Evolutionary conservation across 1,140 invertebrate genomes (phyloP).

Genomic region (Hylyphantes graminicola): DNA sequence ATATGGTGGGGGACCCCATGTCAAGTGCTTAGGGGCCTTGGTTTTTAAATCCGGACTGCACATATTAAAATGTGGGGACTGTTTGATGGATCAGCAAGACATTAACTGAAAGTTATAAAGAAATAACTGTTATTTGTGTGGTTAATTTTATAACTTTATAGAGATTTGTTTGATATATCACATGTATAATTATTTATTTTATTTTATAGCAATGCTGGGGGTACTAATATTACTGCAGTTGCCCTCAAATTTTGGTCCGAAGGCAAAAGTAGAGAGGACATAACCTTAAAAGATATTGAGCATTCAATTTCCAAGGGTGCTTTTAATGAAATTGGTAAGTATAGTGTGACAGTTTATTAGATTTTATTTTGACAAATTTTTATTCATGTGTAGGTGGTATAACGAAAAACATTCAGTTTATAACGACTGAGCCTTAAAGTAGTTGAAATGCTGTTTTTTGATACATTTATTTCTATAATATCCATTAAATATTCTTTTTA

Average conservation of each 20-base stretch:
- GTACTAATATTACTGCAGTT: constrained; percentile 75
- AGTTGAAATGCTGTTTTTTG: background rate
- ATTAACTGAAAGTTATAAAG: too few species aligned
- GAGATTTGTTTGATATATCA: too few species aligned
- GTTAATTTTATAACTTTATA: too few species aligned
- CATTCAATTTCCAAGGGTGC: constrained; percentile 76
- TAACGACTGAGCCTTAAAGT: background rate
- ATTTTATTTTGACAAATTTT: background rate
- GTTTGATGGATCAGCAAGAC: too few species aligned
- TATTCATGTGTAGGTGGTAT: background rate
- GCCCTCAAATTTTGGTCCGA: constrained; percentile 75
- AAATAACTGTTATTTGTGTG: too few species aligned
- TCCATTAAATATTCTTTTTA: background rate
- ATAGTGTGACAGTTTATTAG: background rate
- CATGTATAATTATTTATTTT: too few species aligned
- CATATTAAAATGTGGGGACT: too few species aligned
- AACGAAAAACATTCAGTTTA: background rate
- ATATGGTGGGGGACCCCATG: too few species aligned
- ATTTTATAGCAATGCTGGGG: constrained; percentile 80
- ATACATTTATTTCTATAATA: background rate
- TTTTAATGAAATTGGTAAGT: constrained; percentile 76
- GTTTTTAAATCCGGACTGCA: too few species aligned
- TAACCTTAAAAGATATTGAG: constrained; percentile 82
- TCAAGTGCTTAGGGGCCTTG: too few species aligned
- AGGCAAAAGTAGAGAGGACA: constrained; percentile 76